Conservation (phyloP, 2,888 invertebrate genomes). For the Pyrgus malvae region DNA sequence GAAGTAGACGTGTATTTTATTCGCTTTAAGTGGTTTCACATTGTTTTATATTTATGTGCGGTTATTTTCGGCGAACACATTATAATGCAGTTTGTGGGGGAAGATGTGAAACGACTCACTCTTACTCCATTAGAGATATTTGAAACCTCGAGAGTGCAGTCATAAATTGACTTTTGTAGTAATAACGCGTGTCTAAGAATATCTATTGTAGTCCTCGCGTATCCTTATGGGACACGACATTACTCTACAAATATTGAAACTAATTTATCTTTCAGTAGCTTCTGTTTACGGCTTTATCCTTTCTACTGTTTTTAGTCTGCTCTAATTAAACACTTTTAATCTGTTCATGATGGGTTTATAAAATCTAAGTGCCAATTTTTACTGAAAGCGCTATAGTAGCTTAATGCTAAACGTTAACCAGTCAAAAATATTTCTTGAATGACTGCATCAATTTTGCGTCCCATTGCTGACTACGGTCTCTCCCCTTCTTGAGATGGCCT, state of each 20-base stretch:
- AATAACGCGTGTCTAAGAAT: slow-evolving; percentile 67
- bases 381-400: too few species aligned
- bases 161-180: slow-evolving; percentile 78
- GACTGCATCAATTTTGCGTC: too few species aligned
- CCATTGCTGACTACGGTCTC: too few species aligned
- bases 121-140: slow-evolving; percentile 80
- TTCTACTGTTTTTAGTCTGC: too few species aligned
- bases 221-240: slow-evolving; percentile 8
- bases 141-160: slow-evolving; percentile 79
- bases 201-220: slow-evolving; percentile 50
- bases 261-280: not conserved
- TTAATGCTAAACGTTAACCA: too few species aligned
- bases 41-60: slow-evolving; percentile 82
- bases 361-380: too few species aligned
- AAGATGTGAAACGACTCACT: slow-evolving; percentile 77
- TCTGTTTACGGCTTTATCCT: too few species aligned
- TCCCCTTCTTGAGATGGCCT: too few species aligned
- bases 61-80: slow-evolving; percentile 79
- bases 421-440: too few species aligned
- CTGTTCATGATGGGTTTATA: too few species aligned
- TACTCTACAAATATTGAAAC: not conserved
- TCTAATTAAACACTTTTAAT: too few species aligned
- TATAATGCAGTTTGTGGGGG: slow-evolving; percentile 81
- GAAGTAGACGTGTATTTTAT: slow-evolving; percentile 81
- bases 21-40: slow-evolving; percentile 83